Base-by-base conservation (phyloP, 2,797 vertebrate species). In the Intellagama lesueurii region DNA sequence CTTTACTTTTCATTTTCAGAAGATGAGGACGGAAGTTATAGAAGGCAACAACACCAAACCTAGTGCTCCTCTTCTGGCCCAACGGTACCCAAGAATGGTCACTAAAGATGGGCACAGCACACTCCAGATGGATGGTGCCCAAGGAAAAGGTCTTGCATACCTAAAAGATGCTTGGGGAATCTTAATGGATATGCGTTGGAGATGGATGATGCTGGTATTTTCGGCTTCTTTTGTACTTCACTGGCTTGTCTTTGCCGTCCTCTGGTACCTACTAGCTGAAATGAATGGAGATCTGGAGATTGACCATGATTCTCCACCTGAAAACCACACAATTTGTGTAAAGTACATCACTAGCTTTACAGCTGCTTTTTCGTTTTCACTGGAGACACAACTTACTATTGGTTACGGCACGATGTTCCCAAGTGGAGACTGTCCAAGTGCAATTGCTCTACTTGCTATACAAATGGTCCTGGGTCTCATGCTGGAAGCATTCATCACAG, bases 331-430 rank as follows among this genome's bases (percentile, higher is more conserved):
- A 82, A 98, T 99, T 90, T 99, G 99, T 86, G 98, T 99, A 91
- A 99, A 99, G 95, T 97, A 99, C 90, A 98, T 99, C 92, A 99
- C 98, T 82, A 99, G 98, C 87, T 99, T 99, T 94, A 98, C 98
- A 64, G 98, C 98, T 5, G 99, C 99, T 5, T 99, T 99, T 94
- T 99, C 99, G 56, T 99, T 99, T 93, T 99, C 99, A 5, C 95
- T 99, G 97, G 99, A 99, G 96, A 99, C 99, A 0, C 99, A 99
- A 95, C 97, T 99, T 94, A 99, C 99, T n/a, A 99, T 99, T 24
- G 99, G 99, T 83, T 99, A 99, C 0, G 99, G 99, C 90, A 99
- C 98, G 92, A 99, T 99, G 99, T 99, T 98, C 94, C 99, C 99
- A 87, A 99, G 98, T 5, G 98, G 98, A 77, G 98, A 99, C 90